Evolutionary conservation across 2,113 vertebrate genomes (phyloP).

Genomic region (Myiozetetes cayanensis): DNA sequence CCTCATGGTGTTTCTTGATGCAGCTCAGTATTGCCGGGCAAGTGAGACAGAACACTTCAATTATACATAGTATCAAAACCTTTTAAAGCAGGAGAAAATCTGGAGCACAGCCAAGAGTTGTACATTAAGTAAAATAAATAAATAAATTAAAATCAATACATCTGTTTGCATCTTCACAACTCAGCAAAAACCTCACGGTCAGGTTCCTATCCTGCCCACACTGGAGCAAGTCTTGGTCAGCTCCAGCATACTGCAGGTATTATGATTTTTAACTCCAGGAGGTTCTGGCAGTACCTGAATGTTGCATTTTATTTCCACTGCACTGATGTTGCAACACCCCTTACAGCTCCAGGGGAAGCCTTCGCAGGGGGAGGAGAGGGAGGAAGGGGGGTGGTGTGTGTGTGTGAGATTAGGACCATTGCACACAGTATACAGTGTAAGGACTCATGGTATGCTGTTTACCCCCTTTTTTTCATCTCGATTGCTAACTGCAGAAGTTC

Average conservation of each 20-base stretch:
- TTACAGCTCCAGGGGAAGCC: background rate
- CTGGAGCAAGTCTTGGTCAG: background rate
- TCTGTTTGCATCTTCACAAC: background rate
- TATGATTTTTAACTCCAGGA: background rate
- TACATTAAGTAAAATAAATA: background rate
- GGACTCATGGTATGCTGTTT: fast-evolving
- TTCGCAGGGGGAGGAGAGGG: background rate
- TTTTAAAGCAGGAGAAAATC: background rate
- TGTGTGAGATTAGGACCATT: background rate
- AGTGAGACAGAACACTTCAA: background rate
- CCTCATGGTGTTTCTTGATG: background rate
- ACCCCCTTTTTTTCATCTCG: background rate
- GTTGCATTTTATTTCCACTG: background rate
- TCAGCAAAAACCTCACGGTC: background rate
- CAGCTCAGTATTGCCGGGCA: background rate
- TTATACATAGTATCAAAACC: background rate
- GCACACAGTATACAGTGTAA: background rate
- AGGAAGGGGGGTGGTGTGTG: background rate
- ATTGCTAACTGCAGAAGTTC: background rate
- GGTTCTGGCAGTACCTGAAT: background rate
- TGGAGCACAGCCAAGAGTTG: background rate
- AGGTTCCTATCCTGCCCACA: background rate
- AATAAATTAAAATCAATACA: background rate
- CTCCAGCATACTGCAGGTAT: background rate
- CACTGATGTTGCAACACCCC: fast-evolving